phyloP scores from a whole-genome alignment of 2,888 invertebrate species.

The Hydroisotoma schaefferi region DNA sequence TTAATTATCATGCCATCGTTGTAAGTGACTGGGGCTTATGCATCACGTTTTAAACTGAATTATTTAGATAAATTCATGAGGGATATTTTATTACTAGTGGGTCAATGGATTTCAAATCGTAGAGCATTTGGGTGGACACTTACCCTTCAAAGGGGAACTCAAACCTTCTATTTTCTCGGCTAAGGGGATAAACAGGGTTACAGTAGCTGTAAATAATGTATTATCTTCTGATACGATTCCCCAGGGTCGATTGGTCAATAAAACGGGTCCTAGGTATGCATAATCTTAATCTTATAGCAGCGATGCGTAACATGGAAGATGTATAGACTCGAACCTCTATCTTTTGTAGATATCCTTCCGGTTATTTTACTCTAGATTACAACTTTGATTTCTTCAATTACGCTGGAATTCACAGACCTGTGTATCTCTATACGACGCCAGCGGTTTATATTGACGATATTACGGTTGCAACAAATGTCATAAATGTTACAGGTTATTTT shows the following conservation, averaged over 20 bases:
- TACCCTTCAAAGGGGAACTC: conserved; percentile 89
- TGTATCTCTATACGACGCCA: conserved; percentile 84
- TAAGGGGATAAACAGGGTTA: conserved; percentile 67
- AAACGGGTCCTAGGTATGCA: conserved; percentile 22
- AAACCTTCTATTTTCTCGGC: conserved; percentile 12
- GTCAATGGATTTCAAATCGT: conserved; percentile 76
- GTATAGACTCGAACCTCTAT: too few relatives aligned
- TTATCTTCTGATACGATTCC: conserved; percentile 82
- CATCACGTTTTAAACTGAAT: too few relatives aligned
- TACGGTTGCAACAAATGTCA: conserved; percentile 24
- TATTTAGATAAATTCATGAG: too few relatives aligned
- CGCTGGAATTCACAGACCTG: conserved; percentile 92
- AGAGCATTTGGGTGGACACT: conserved; percentile 88
- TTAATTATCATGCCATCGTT: conserved; percentile 58
- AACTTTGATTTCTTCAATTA: conserved; percentile 98
- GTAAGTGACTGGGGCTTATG: too few relatives aligned
- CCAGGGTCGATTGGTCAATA: conserved; percentile 62
- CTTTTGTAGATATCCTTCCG: conserved; percentile 61
- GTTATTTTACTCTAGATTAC: conserved; percentile 69
- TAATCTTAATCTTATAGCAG: not conserved
- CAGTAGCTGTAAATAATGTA: conserved; percentile 92
- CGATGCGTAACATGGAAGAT: too few relatives aligned
- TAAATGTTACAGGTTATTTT: too few relatives aligned
- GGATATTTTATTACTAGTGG: too few relatives aligned
- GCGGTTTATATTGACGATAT: conserved; percentile 78